Conservation (phyloP, 2,797 vertebrate species). For the Dipus sagitta region DNA sequence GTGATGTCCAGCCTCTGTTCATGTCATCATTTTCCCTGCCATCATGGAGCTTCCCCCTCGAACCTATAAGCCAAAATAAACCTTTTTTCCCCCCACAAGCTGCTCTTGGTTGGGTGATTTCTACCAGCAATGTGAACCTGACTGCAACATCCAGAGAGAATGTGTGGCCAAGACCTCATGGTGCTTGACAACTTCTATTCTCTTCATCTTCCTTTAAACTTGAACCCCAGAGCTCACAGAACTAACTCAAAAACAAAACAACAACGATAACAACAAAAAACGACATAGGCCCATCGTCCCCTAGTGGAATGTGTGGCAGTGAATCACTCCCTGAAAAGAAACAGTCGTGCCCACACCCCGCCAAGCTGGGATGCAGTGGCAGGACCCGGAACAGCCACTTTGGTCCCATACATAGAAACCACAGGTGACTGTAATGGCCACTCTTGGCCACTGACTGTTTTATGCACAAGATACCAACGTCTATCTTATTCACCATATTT, state of each 20-base stretch:
- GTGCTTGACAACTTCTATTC: fast-evolving
- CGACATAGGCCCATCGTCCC: not conserved
- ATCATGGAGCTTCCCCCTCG: too few species aligned
- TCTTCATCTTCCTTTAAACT: not conserved
- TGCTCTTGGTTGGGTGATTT: too few species aligned
- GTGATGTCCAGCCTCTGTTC: too few species aligned
- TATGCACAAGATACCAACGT: not conserved
- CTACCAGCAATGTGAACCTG: too few species aligned
- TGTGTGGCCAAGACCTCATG: not conserved
- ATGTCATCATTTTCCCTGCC: too few species aligned
- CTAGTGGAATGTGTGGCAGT: fast-evolving
- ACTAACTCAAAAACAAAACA: too few species aligned
- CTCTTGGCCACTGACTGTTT: too few species aligned
- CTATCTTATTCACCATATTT: not conserved
- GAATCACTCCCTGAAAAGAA: not conserved
- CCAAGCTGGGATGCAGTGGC: not conserved
- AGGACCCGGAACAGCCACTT: not conserved
- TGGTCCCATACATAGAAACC: not conserved
- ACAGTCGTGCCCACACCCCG: too few species aligned
- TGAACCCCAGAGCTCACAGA: not conserved
- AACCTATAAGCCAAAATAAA: too few species aligned
- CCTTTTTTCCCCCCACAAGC: too few species aligned
- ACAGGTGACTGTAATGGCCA: not conserved
- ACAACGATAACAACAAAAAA: not conserved
- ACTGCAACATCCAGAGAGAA: too few species aligned